Evolutionary conservation across 2,888 invertebrate genomes (phyloP).

Genomic region (Eudasyphora cyanicolor): DNA sequence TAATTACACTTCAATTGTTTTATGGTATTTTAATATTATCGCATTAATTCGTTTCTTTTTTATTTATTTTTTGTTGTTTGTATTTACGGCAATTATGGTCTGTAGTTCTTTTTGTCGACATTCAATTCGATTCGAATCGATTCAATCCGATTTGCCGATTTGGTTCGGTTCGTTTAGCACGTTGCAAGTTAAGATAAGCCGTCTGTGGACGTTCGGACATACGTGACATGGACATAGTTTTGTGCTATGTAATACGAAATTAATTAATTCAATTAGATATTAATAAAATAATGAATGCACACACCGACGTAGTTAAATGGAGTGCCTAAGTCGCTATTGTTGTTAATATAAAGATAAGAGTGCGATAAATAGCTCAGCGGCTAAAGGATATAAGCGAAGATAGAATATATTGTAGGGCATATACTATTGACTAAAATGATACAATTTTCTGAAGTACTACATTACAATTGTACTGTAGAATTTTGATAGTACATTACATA

Average conservation of each 20-base stretch:
- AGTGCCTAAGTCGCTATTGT: neutral
- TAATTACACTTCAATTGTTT: conserved; percentile 47
- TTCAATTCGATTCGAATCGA: neutral
- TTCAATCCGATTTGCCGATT: neutral
- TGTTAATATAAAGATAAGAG: neutral
- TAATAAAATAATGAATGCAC: conserved; percentile 18
- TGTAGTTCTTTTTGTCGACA: neutral
- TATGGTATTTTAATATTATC: conserved; percentile 14
- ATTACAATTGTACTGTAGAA: too few relatives aligned
- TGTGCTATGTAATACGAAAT: neutral
- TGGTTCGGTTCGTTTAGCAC: neutral
- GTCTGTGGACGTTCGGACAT: neutral
- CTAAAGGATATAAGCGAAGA: neutral
- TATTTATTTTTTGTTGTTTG: neutral
- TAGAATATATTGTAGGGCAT: too few relatives aligned
- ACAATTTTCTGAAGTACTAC: too few relatives aligned
- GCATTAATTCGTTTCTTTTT: neutral
- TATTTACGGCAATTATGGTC: neutral
- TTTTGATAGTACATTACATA: too few relatives aligned
- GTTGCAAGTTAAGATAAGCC: neutral
- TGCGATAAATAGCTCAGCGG: neutral
- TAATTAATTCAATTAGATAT: conserved; percentile 8
- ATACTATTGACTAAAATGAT: too few relatives aligned
- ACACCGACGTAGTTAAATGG: conserved; percentile 10
- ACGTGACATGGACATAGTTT: conserved; percentile 17